phyloP scores from a whole-genome alignment of 2,113 vertebrate genomes.

The Zingel zingel region DNA sequence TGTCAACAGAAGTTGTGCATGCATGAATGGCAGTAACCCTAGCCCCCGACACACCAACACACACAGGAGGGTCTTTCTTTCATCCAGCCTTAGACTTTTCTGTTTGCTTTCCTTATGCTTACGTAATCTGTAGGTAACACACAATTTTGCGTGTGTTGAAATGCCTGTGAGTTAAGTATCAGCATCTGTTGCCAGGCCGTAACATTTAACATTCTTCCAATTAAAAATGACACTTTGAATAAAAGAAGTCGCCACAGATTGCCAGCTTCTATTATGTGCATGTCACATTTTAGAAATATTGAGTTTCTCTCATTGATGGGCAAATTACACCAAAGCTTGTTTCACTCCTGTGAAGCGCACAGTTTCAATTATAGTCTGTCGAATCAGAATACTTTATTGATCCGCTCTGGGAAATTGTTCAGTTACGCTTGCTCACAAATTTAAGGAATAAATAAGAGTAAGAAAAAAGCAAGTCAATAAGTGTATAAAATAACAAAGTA shows the following conservation, averaged over 20 bases:
- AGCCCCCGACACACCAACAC: constrained; percentile 13
- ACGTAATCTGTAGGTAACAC: background rate
- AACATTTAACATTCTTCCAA: background rate
- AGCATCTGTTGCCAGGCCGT: background rate
- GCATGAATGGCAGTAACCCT: constrained; percentile 47
- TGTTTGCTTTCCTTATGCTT: constrained; percentile 17
- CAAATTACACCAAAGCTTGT: background rate
- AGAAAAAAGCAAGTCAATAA: too few species aligned
- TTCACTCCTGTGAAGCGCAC: background rate
- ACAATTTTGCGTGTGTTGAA: accelerated
- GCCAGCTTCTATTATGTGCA: too few species aligned
- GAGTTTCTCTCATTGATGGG: background rate
- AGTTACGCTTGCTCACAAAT: too few species aligned
- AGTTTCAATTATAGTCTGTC: too few species aligned
- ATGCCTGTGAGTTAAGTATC: background rate
- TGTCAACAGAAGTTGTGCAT: constrained; percentile 56
- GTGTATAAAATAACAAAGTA: too few species aligned
- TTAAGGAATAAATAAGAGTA: too few species aligned
- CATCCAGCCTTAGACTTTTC: background rate
- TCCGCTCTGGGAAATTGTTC: too few species aligned
- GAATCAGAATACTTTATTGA: too few species aligned
- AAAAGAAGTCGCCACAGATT: background rate
- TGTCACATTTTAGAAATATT: background rate
- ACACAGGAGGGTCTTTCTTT: constrained; percentile 49
- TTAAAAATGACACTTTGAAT: background rate